phyloP scores from a whole-genome alignment of 2,797 vertebrate genomes.

The Oophaga sylvatica region DNA sequence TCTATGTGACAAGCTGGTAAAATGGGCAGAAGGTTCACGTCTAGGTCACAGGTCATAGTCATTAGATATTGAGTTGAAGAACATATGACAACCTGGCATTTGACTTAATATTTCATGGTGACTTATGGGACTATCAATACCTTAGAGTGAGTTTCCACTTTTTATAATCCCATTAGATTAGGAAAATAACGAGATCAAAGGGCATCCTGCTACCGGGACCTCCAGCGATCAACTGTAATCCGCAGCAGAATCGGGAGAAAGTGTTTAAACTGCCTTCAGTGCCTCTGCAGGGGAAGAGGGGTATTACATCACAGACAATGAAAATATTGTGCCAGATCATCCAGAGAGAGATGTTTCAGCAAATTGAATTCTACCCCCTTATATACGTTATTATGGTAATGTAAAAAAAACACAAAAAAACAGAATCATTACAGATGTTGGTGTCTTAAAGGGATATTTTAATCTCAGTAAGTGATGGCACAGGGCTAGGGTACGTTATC shows the following conservation, averaged over 20 bases:
- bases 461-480: no score
- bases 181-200: not conserved
- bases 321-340: not conserved
- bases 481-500: no score
- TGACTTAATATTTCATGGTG: no score
- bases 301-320: not conserved
- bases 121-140: not conserved
- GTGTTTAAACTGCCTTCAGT: not conserved
- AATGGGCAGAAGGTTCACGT: not conserved
- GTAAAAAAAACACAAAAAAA: no score
- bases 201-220: not conserved
- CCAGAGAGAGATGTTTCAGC: not conserved
- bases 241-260: not conserved
- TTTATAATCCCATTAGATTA: not conserved
- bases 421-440: no score
- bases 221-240: not conserved
- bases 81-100: not conserved
- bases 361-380: no score
- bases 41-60: not conserved
- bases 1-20: no score
- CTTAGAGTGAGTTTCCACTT: not conserved
- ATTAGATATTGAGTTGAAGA: no score
- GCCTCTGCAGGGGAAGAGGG: not conserved
- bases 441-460: no score
- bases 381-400: no score